Base-by-base conservation (phyloP, 2,113 vertebrate species). In the Amphiprion ocellaris region DNA sequence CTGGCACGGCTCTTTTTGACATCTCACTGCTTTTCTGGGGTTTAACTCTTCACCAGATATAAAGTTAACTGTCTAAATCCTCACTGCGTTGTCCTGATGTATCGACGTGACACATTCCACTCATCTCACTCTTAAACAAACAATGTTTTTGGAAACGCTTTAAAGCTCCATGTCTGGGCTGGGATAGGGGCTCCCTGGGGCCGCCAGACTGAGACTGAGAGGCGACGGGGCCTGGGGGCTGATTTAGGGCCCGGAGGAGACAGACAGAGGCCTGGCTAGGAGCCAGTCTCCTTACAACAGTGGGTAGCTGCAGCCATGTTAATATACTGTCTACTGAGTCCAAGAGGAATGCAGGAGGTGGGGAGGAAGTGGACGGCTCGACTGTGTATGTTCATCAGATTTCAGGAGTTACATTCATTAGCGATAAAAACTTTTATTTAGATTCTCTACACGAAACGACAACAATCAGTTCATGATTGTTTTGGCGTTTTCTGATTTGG, bases 171-270 rank as follows among this genome's bases (percentile, higher is more conserved):
- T 71, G 67, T 75, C 71, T 86, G 74, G 26, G 76, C 70, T 37
- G 30, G 75, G 77, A 81, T 41, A 65, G 83, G n/a, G 82, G 82
- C 70, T 85, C 86, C 83, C 89, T 66, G 69, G 79, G 75, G 85
- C 75, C 63, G 15, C 16, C 44, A 49, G 83, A 44, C 79, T 66
- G 80, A 88, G 90, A 90, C 87, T 79, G 62, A 53, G 87, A 86
- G 85, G 81, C 84, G 85, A 78, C 70, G 30, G 83, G 75, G 69
- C 67, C 72, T 55, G 1, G 33, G 60, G 89, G 73, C 83, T 87
- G 89, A 90, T 92, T 92, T 88, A 92, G 81, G 83, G 72, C 74
- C 77, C n/a, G 9, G 30, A 85, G 88, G 82, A 86, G 87, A 86
- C 85, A 84, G 87, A 83, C 82, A 67, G 73, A 70, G 75, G 44